Base-by-base conservation (phyloP, 2,113 vertebrate genomes). In the Lophura nycthemera region DNA sequence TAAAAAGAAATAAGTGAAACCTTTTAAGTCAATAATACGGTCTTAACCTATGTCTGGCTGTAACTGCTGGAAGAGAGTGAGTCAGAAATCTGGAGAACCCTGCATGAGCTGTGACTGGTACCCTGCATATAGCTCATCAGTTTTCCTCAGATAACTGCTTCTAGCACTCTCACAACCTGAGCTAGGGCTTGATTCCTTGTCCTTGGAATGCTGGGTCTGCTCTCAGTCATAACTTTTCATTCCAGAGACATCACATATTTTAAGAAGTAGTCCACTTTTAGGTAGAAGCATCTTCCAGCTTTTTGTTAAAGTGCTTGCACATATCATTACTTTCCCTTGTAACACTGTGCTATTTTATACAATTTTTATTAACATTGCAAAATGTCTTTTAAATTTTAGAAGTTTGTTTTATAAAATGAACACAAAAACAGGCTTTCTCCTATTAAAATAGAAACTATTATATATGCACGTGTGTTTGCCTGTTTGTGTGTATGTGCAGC, bases 301-400 rank as follows among this genome's bases (percentile, higher is more conserved):
- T 83, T 86, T 91, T 86, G 48, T 36, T 59, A n/a, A 82, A 89
- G 18, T 60, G 32, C 16, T 89, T 91, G 30, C 6, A 60, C 3
- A 6, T 24, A 38, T 11, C 8, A 30, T 32, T 78, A 20, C 22
- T 73, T 86, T 74, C 13, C 10, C 6, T 61, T 87, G 15, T 36
- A 83, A 83, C 86, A 73, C 42, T 52, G 11, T 5, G 54, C 8
- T 74, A 10, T 66, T 86, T 86, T 1, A 27, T 61, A 10, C 19
- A 42, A 52, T 66, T 78, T 81, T 22, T 84, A 14, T 59, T 30
- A 18, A 5, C 47, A 11, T 70, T 77, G 59, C 16, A 15, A 63
- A 71, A 56, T n/a, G 2, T 63, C 50, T 48, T 83, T 75, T 54
- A 54, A 43, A 64, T 69, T 64, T 25, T 47, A 57, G 76, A 84